Conservation (phyloP, 2,113 vertebrate genomes). For the chimpanzee (Pan troglodytes) region NHGRI_mPanTro3-v2.1_pri NC_072407.2:108107001-108107500, state of each 20-base stretch:
- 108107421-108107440: neutral
- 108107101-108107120: neutral
- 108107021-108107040: neutral
- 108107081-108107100: neutral
- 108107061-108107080: neutral
- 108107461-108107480: neutral
- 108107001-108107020: neutral
- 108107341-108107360: neutral
- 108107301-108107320: neutral
- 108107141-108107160: neutral
- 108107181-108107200: neutral
- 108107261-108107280: neutral
- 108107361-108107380: neutral
- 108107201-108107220: neutral
- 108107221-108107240: neutral
- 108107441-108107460: neutral
- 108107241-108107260: neutral
- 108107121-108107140: neutral
- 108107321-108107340: neutral
- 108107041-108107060: neutral
- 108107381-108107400: neutral
- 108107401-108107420: neutral
- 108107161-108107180: neutral
- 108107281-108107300: neutral
- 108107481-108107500: neutral